These are phyloP conservation scores for Parnassius smintheus DNA, from an alignment of 2,888 invertebrate genomes.

Conservation along the genomic window DNA sequence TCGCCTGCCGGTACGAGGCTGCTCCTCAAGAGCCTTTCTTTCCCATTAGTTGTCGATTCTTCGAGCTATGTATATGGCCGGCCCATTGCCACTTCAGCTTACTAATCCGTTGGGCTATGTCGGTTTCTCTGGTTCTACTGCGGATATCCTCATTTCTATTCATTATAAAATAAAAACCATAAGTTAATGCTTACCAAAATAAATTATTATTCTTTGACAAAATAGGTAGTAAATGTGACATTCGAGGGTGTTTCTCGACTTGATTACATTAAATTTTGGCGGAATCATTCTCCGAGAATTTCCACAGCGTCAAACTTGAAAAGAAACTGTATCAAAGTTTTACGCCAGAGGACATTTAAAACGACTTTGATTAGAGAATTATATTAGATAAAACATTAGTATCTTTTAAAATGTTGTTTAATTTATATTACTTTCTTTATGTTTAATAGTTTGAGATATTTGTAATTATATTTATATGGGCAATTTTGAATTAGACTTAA, in stretches of 20 bases:
- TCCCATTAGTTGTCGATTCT: too few relatives aligned
- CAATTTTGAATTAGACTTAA: too few relatives aligned
- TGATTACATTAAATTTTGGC: constrained; percentile 45
- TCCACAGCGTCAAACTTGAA: constrained; percentile 32
- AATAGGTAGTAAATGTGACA: constrained; percentile 31
- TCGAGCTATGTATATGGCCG: too few relatives aligned
- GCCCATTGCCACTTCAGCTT: too few relatives aligned
- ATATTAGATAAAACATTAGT: constrained; percentile 2
- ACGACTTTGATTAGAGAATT: constrained; percentile 23
- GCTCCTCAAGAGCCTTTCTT: too few relatives aligned
- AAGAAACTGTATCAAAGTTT: constrained; percentile 30
- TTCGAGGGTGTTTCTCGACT: constrained; percentile 32
- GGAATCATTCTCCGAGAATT: constrained; percentile 36
- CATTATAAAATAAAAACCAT: too few relatives aligned
- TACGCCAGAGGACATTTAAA: constrained; percentile 25
- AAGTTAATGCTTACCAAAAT: not conserved
- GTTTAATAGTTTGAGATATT: too few relatives aligned
- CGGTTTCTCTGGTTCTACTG: too few relatives aligned
- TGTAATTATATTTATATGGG: too few relatives aligned
- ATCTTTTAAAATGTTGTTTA: not conserved
- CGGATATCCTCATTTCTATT: too few relatives aligned
- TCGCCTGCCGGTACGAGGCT: too few relatives aligned
- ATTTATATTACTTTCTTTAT: not conserved
- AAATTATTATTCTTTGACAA: constrained; percentile 23
- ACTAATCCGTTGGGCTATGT: too few relatives aligned